Conservation (phyloP, 2,888 invertebrate genomes). For the Ypsolopha sequella region DNA sequence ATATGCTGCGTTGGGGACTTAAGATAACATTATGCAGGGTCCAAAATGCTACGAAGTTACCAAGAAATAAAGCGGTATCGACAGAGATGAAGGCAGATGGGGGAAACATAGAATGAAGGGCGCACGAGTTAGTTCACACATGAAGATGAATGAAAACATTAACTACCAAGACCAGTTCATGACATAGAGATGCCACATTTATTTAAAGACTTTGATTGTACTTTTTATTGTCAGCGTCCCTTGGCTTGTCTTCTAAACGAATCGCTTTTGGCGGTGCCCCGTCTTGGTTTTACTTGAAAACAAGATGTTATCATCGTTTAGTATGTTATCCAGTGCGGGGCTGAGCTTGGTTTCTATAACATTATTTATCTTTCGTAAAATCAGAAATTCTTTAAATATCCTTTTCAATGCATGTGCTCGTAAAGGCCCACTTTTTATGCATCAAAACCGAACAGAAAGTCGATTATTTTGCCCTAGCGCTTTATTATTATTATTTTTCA, state of each 20-base stretch:
- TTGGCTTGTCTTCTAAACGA: conserved; percentile 32
- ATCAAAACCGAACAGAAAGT: too few relatives aligned
- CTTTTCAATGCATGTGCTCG: too few relatives aligned
- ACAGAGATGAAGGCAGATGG: conserved; percentile 38
- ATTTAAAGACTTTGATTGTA: conserved; percentile 29
- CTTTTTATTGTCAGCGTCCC: conserved; percentile 32
- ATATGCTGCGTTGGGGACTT: conserved; percentile 40
- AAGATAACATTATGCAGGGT: conserved; percentile 39
- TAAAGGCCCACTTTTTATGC: too few relatives aligned
- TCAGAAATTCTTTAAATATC: too few relatives aligned
- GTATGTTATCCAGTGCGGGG: background rate
- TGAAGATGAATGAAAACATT: conserved; percentile 50
- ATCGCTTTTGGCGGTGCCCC: conserved; percentile 43
- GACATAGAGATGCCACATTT: conserved; percentile 37
- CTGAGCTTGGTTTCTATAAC: too few relatives aligned
- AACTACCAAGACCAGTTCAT: conserved; percentile 59
- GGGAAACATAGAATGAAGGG: conserved; percentile 31
- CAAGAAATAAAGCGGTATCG: conserved; percentile 55
- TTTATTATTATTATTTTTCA: too few relatives aligned
- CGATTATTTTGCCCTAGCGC: too few relatives aligned
- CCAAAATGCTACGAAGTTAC: conserved; percentile 51
- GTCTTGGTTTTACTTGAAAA: conserved; percentile 61
- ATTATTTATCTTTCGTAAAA: too few relatives aligned
- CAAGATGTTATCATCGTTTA: conserved; percentile 22
- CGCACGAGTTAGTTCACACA: conserved; percentile 52